Evolutionary conservation across 1,140 invertebrate genomes (phyloP), one percentile per base, ranked within the genome.

Genomic region (Hirudo medicinalis): DNA sequence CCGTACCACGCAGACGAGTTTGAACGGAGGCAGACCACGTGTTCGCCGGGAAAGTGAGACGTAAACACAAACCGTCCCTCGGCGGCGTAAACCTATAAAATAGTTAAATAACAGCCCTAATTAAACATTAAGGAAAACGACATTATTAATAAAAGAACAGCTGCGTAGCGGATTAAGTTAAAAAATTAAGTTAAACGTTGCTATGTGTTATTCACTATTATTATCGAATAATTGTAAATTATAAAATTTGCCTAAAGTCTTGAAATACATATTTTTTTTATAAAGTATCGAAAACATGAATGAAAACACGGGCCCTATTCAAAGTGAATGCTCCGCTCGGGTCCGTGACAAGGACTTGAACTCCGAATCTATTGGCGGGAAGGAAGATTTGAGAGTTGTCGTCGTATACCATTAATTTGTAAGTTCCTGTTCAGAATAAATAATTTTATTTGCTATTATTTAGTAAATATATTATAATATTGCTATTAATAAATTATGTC

Each of bases 11-110:
- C 89, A 19, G 91, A 91, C 76, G 91, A 94, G 78, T 97, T 97
- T 0, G 93, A 95, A 78, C 93, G 95, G 80, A 99, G 87, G 82
- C 96, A 99, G 76, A 99, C 96, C 19, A 93, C 86, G 82, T 99
- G 96, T 85, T 99, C 96, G 71, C 96, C 96, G 22, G 94, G 94
- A 11, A 87, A 89, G 76, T 92, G 91, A 1, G 96, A 98, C 0
- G 95, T 98, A 79, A 99, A 98, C 0, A 94, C 93, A 77, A 98
- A 96, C 78, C 88, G 86, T 67, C 94, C 96, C 82, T 98, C 95
- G 0, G 91, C 91, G 70, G 91, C 95, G 82, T 99, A 99, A 0
- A 88, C 85, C 84, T 88, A 17, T 17, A 15, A 49, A 49, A 8
- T 49, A 5, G 1, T 49, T 49, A 49, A 49, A 49, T 49, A 49